phyloP scores from a whole-genome alignment of 2,888 invertebrate genomes.

The Leucophenga montana region DNA sequence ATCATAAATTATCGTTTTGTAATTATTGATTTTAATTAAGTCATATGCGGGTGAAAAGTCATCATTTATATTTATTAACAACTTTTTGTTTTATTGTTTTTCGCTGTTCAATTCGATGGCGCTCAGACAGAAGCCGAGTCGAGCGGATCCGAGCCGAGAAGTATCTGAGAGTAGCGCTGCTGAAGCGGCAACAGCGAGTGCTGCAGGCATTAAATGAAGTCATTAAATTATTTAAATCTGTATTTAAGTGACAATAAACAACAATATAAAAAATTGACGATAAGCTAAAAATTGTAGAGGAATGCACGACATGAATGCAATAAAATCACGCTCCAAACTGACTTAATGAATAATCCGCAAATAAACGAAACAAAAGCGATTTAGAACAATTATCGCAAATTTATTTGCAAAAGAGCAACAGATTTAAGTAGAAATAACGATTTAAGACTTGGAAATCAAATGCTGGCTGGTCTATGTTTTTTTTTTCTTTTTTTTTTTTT shows the following conservation, averaged over 20 bases:
- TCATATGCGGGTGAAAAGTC: conserved; percentile 51
- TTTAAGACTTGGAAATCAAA: no score
- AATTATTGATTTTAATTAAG: conserved; percentile 47
- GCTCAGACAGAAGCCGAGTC: not conserved
- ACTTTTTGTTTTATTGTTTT: conserved; percentile 29
- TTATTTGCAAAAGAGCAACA: no score
- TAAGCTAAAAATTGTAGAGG: conserved; percentile 37
- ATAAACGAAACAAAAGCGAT: no score
- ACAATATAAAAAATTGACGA: conserved; percentile 50
- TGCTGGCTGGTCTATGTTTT: no score
- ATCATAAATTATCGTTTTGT: conserved; percentile 36
- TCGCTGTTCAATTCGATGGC: conserved; percentile 28
- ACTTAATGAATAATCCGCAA: not conserved
- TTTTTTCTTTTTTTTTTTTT: no score
- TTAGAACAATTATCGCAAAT: no score
- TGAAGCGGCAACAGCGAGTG: not conserved
- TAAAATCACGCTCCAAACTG: not conserved
- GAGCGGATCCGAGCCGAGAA: no score
- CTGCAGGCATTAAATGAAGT: conserved; percentile 49
- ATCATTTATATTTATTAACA: conserved; percentile 46
- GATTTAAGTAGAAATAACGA: no score
- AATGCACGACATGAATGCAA: conserved; percentile 42
- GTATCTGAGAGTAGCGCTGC: not conserved
- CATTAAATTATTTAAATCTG: conserved; percentile 62
- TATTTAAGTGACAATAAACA: conserved; percentile 61